Evolutionary conservation across 1,140 invertebrate genomes (phyloP).

Genomic region (Sycophila sp.): DNA sequence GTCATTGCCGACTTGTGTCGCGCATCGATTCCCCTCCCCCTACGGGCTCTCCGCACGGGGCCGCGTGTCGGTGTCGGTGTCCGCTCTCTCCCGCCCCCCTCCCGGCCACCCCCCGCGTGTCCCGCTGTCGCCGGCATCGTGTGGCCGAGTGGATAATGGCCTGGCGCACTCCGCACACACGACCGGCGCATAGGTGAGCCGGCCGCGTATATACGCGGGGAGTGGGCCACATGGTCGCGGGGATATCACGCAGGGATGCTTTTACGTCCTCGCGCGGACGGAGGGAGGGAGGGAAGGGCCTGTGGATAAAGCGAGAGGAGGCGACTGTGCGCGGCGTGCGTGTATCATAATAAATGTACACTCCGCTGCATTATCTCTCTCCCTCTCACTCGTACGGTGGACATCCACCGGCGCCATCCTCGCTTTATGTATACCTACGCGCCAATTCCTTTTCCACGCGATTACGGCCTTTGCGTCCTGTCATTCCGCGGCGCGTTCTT

Average conservation of each 20-base stretch:
- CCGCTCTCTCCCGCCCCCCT: neutral
- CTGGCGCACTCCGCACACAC: constrained; percentile 46
- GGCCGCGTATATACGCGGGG: constrained; percentile 30
- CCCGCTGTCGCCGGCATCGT: constrained; percentile 17
- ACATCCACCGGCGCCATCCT: neutral
- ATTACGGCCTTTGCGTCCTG: constrained; percentile 19
- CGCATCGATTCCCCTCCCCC: constrained; percentile 29
- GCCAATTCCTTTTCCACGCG: constrained; percentile 28
- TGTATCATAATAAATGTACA: constrained; percentile 34
- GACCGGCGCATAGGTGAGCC: constrained; percentile 54
- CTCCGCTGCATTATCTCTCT: constrained; percentile 19
- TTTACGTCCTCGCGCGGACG: constrained; percentile 10
- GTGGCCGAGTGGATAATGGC: constrained; percentile 33
- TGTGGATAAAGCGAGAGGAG: too few species aligned
- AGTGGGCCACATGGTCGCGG: neutral
- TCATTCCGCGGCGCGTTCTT: neutral
- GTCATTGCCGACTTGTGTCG: constrained; percentile 45
- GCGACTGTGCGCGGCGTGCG: constrained; percentile 13
- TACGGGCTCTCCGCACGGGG: neutral
- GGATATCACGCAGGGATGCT: constrained; percentile 26
- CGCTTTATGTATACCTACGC: constrained; percentile 20
- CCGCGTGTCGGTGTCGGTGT: constrained; percentile 1
- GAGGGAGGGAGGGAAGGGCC: constrained; percentile 16
- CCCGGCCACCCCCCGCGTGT: neutral
- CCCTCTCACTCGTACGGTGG: neutral